These are phyloP conservation scores for Laodelphax striatellus DNA, from an alignment of 1,140 invertebrate species.

Conservation along the genomic window DNA sequence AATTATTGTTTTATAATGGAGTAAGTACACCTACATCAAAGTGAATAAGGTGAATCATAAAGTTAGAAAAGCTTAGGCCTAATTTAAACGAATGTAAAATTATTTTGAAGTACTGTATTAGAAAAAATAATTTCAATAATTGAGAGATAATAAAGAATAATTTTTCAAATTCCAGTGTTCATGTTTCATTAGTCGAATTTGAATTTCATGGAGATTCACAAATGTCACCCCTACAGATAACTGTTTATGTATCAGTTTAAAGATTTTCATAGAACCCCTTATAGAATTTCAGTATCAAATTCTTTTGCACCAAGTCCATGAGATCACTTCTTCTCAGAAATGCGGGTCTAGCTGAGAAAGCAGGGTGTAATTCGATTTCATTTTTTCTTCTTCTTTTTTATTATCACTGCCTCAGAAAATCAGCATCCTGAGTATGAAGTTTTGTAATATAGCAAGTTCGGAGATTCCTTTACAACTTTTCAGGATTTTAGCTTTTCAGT, in stretches of 20 bases:
- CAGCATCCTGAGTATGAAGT: neutral
- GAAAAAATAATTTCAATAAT: too few relatives aligned
- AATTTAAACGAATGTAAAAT: too few relatives aligned
- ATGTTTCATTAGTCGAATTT: neutral
- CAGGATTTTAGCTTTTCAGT: neutral
- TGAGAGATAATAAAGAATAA: too few relatives aligned
- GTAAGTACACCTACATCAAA: too few relatives aligned
- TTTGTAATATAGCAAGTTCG: neutral
- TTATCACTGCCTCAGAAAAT: neutral
- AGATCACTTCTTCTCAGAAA: neutral
- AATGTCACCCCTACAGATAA: neutral
- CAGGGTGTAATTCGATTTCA: neutral
- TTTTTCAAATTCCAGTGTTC: too few relatives aligned
- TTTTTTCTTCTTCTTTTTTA: neutral
- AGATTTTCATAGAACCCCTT: neutral
- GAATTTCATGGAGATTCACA: neutral
- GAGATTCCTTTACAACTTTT: neutral
- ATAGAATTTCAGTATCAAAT: neutral
- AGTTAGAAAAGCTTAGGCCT: too few relatives aligned
- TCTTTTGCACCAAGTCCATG: neutral
- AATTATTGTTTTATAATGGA: neutral
- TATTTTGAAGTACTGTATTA: too few relatives aligned
- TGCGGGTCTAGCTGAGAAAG: neutral
- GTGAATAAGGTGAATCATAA: too few relatives aligned
- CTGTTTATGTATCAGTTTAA: neutral